Evolutionary conservation across 2,113 vertebrate genomes (phyloP).

Genomic region (Herpailurus yagouaroundi): DNA sequence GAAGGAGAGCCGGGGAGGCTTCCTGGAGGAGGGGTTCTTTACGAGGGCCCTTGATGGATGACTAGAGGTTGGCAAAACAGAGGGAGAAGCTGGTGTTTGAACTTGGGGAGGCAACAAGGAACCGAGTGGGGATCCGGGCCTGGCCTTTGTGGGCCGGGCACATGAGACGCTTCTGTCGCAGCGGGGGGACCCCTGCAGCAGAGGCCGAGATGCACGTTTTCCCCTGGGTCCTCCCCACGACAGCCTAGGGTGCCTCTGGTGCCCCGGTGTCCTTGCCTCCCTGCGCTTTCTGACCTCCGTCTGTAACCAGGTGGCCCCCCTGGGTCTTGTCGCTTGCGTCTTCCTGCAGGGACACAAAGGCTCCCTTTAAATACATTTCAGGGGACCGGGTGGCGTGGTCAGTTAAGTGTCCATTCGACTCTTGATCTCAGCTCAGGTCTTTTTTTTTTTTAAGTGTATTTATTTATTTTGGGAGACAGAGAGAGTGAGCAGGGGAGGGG

Average conservation of each 20-base stretch:
- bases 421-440: no score
- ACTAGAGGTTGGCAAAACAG: background rate
- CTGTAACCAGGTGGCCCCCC: background rate
- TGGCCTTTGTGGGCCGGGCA: background rate
- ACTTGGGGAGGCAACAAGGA: background rate
- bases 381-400: no score
- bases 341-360: background rate
- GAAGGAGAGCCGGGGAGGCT: background rate
- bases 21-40: background rate
- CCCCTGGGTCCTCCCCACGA: background rate
- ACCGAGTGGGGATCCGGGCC: background rate
- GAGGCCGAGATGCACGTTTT: rapidly evolving
- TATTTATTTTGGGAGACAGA: no score
- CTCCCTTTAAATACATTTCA: background rate
- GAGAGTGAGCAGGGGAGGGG: no score
- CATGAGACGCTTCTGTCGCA: rapidly evolving
- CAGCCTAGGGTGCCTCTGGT: background rate
- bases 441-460: no score
- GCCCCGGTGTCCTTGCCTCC: rapidly evolving
- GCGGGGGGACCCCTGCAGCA: background rate
- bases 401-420: no score
- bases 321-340: background rate
- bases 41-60: rapidly evolving
- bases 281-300: rapidly evolving
- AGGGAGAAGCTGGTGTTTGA: background rate